Base-by-base conservation (phyloP, 2,888 invertebrate genomes). In the Drosophila gaucha region DNA sequence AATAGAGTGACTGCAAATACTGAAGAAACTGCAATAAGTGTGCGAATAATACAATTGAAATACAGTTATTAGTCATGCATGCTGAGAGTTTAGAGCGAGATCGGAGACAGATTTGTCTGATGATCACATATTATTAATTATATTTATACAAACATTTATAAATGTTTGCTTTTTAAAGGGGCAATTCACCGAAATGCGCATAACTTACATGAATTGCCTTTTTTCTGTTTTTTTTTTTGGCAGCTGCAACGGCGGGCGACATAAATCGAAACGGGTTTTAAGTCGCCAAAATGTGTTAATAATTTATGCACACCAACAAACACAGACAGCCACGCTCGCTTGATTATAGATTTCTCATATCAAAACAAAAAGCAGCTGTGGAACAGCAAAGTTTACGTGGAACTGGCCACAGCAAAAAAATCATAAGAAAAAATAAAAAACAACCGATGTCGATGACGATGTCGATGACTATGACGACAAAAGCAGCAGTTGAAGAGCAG, bases 341-440 rank as follows among this genome's bases (percentile, higher is more conserved):
- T 73, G 82, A 78, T 67, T 73, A 63, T 68, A 60, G 46, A 82
- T 79, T 74, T 66, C 68, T 50, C 67, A 56, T 68, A 86, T 78
- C 82, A 86, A 75, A 86, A 82, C 86, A 82, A 82, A 83, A 83
- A 82, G 84, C 82, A 82, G 82, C 82, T 82, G 80, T 74, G 67
- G 56, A 31, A 71, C 58, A 55, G 67, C 62, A 62, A 41, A 59
- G 56, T 46, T 65, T 77, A 70, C 78, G 67, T 71, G 66, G 49
- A 60, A 67, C 43, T 55, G 41, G 58, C 47, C 30, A 55, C 41
- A 57, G 35, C 43, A 64, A 30, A 24, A 14, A 16, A 31, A 20
- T 12, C 10, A 33, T 38, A 43, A 57, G 30, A 38, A 39, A 28
- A 6, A 64, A 28, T 26, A 24, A 47, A 31, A 28, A 43, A 44